Base-by-base conservation (phyloP, 2,113 vertebrate genomes). In the Coregonus clupeaformis region DNA sequence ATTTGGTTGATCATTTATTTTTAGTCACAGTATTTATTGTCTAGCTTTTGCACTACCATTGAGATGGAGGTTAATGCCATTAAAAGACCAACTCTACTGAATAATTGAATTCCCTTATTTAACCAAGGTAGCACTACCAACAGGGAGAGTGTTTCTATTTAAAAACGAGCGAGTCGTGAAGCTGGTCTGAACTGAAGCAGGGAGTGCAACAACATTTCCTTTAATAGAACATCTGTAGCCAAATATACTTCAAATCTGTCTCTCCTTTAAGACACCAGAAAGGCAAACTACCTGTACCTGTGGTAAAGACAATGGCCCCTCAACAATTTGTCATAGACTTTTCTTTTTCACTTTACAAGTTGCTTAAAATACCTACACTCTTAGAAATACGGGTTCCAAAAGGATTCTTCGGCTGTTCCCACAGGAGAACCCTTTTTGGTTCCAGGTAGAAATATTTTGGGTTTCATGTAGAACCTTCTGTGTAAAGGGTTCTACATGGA, bases 31-130 rank as follows among this genome's bases (percentile, higher is more conserved):
- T 49, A 52, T 69, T 49, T 25, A 69, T 52, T 32, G 36, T 47
- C n/a, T 24, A 29, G 64, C 32, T 67, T 30, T 42, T 30, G 18
- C 5, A 36, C n/a, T 57, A 69, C 67, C 9, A 68, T 22, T 62
- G 67, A 42, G 55, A 67, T 49, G 68, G 30, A 69, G 76, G 57
- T 52, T 63, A 74, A 64, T 67, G 36, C 32, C 71, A 81, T 68
- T 60, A 69, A 65, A 16, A 64, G 55, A 69, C 30, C 71, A 68
- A 14, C 29, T 49, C 24, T 59, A 47, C 32, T 63, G 69, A 74
- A 65, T 64, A 76, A 72, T 69, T 74, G 59, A 79, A 70, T 63
- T 75, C 29, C 12, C 72, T 65, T 6, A 80, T 80, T 75, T 73
- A 22, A 75, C 30, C 66, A 67, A 67, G 73, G 45, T 25, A 80